Base-by-base conservation (phyloP, 2,113 vertebrate genomes). In the Brachyistius frenatus region DNA sequence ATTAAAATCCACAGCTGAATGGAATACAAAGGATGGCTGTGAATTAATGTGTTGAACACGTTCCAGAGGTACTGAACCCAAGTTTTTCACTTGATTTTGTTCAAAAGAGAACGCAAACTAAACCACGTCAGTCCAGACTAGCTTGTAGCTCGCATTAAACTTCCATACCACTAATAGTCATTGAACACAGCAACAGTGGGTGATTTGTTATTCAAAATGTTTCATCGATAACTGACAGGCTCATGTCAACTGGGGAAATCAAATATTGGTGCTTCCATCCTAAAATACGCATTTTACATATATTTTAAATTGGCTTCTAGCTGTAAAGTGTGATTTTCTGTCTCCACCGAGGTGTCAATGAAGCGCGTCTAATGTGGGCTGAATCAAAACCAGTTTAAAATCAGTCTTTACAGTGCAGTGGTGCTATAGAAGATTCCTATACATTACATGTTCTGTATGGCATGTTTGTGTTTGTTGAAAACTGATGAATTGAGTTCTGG, bases 1-100 rank as follows among this genome's bases (percentile, higher is more conserved):
- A 69, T 80, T 80, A 80, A 84, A 71, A 56, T 52, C 13, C 56
- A 67, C 60, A 62, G 52, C 71, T 71, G 77, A 81, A 64, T 62
- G 55, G 49, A 80, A 75, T 56, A 50, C 57, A 49, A 74, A 74
- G 41, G 56, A 80, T 72, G 57, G 7, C 49, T 77, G 65, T 55
- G 57, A 74, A 66, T 74, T 30, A 73, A 74, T 66, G 41, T 44
- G 31, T 39, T 74, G 56, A 41, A 23, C 41, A 64, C 65, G 52
- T 73, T 81, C 14, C 49, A 74, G 47, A 50, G 50, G 7, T 64
- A 44, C 41, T 72, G 14, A 66, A 66, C 32, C 61, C 33, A 67
- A 23, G 15, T 66, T 61, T 53, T 13, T 78, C 60, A 57, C 31
- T 46, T 61, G 3, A 49, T 56, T 73, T 7, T 63, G 41, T 54